phyloP scores from a whole-genome alignment of 2,888 invertebrate species.

The Spilarctia lutea region DNA sequence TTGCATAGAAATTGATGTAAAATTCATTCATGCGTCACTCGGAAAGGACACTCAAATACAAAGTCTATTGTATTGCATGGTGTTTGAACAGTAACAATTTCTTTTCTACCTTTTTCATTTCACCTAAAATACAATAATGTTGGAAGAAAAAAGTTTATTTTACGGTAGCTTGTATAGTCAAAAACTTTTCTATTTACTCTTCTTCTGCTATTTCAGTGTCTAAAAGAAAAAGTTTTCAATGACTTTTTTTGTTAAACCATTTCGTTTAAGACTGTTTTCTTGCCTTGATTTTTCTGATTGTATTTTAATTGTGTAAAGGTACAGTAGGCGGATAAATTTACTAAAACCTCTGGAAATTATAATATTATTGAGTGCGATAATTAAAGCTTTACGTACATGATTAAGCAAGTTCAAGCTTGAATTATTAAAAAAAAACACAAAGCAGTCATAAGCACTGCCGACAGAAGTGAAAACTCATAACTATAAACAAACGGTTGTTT shows the following conservation, averaged over 20 bases:
- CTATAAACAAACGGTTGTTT: too few relatives aligned
- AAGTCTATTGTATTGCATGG: neutral
- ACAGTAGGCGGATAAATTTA: neutral
- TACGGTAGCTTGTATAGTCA: neutral
- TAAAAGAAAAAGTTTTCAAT: neutral
- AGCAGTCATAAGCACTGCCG: too few relatives aligned
- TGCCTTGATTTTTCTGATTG: neutral
- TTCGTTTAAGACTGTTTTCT: neutral
- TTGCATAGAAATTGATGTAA: constrained; percentile 9
- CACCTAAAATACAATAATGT: neutral
- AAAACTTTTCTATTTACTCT: neutral
- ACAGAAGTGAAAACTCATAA: too few relatives aligned
- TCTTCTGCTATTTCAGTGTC: constrained; percentile 2
- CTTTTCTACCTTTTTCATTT: constrained; percentile 11
- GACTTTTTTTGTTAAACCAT: neutral
- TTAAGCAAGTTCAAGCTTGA: too few relatives aligned
- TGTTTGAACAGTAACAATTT: neutral
- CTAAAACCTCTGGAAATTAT: too few relatives aligned
- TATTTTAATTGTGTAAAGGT: neutral
- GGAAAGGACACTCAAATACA: neutral
- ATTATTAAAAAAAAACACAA: too few relatives aligned
- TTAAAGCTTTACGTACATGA: too few relatives aligned
- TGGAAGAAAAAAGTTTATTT: neutral
- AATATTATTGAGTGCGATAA: too few relatives aligned
- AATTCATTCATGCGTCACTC: constrained; percentile 13